Percentiles rank a stretch among this genome's conserved stretches.
Conservation (phyloP, 2,797 vertebrate genomes). For the Falco berigora region DNA sequence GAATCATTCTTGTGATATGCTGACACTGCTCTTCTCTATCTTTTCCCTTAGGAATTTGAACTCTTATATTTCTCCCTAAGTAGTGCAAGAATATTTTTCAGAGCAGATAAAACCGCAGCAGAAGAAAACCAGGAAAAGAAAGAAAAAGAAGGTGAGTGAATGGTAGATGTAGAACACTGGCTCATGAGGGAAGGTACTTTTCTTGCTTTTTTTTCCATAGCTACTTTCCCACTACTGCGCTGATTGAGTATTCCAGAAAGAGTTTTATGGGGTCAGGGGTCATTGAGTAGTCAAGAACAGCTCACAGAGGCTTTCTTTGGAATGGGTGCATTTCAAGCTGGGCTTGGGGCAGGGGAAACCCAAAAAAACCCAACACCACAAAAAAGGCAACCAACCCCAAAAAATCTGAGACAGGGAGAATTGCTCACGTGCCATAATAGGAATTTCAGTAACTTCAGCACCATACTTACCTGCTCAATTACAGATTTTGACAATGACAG, state of each 20-base stretch:
- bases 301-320: not conserved
- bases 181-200: not conserved
- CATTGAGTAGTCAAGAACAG: not conserved
- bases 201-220: not conserved
- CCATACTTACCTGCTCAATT: not conserved
- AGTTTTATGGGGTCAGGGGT: not conserved
- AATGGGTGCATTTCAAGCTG: not conserved
- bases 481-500: not conserved
- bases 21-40: not conserved
- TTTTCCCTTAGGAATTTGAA: conserved; percentile 88
- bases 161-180: fast-evolving
- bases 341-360: not conserved
- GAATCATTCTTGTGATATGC: not conserved
- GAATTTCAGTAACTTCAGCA: not conserved
- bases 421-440: not conserved
- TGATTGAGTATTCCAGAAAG: not conserved
- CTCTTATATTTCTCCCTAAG: conserved; percentile 96
- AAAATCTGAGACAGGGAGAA: not conserved
- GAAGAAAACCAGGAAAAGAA: conserved; percentile 97
- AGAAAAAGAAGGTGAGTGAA: conserved; percentile 80
- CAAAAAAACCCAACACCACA: not conserved
- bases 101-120: conserved; percentile 96
- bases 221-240: not conserved
- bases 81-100: conserved; percentile 98
- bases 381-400: not conserved